Evolutionary conservation across 2,888 invertebrate genomes (phyloP), one percentile per base, ranked within the genome.

Genomic region (Gryllus longicercus): DNA sequence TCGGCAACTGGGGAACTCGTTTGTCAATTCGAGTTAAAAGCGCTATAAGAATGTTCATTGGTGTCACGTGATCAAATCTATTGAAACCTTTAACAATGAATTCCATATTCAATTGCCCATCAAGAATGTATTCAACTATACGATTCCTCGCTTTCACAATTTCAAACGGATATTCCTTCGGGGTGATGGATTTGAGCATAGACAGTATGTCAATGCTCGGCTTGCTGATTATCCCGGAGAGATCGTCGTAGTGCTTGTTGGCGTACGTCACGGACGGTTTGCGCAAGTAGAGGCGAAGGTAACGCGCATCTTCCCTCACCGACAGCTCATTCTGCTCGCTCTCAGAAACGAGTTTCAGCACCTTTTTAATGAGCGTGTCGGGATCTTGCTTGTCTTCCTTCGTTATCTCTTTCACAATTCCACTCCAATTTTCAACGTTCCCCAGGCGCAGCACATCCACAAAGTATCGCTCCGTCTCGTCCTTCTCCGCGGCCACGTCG

Each of bases 41-140:
- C 2, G 82, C 84, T 2, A 82, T 23, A 74, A 80, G 79, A 11
- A 84, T 76, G 12, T 82, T 81, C 2, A 81, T 49, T 63, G 82
- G 83, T 23, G 82, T 80, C 25, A 82, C 80, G 63, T 83, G 83
- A 51, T 81, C 81, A 78, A 82, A 83, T n/a, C 83, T 81, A 76
- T 82, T 80, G 75, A 84, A 83, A 21, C 83, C 83, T 77, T 83
- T 82, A 50, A 83, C 76, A 0, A 82, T 82, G n/a, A 81, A 83
- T 16, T 81, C 79, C 2, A 83, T 74, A 78, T 81, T 78, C 21
- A 83, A 77, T 38, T 80, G 79, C 5, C 82, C 82, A 16, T 79
- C 79, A 16, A 21, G n/a, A 21, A 83, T 75, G 77, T 83, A 79
- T 16, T 51, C 18, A 21, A 79, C 10, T 2, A 79, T 11, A n/a